Conservation (phyloP, 2,113 vertebrate species). For the Sinocyclocheilus grahami region DNA sequence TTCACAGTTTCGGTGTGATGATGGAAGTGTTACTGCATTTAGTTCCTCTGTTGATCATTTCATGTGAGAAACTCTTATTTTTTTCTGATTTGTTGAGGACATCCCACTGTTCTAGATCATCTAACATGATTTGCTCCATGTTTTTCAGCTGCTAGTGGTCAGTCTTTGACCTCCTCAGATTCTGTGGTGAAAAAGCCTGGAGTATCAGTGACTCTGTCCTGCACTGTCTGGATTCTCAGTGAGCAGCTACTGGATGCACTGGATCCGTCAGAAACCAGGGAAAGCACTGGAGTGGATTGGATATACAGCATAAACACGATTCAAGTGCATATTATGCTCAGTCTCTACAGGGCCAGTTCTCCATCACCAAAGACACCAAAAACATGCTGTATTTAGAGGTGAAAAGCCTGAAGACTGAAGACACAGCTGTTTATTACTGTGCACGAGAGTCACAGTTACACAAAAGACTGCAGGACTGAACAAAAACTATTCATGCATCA, state of each 20-base stretch:
- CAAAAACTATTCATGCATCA: conserved; percentile 24
- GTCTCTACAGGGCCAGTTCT: no score
- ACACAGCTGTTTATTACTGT: conserved; percentile 56
- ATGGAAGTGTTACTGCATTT: no score
- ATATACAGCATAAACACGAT: rapidly evolving
- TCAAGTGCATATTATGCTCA: no score
- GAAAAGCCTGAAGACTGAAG: no score
- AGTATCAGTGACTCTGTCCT: conserved; percentile 50
- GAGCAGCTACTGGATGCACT: background rate
- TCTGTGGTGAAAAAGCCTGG: conserved; percentile 49
- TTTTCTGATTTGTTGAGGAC: no score
- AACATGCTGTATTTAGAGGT: background rate
- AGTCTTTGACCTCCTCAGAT: conserved; percentile 4
- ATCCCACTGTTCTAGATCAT: no score
- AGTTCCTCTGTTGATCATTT: no score
- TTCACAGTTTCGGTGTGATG: no score
- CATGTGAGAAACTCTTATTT: no score
- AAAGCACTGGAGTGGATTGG: conserved; percentile 35
- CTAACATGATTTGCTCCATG: no score
- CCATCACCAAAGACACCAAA: background rate
- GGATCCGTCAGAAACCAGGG: conserved; percentile 30
- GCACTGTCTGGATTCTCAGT: conserved; percentile 20
- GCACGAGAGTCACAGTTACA: conserved; percentile 15
- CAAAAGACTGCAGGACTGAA: no score
- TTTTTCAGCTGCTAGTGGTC: background rate